Percentiles rank a stretch among this genome's conserved stretches.
phyloP scores from a whole-genome alignment of 2,888 invertebrate species.

The Acleris literana region DNA sequence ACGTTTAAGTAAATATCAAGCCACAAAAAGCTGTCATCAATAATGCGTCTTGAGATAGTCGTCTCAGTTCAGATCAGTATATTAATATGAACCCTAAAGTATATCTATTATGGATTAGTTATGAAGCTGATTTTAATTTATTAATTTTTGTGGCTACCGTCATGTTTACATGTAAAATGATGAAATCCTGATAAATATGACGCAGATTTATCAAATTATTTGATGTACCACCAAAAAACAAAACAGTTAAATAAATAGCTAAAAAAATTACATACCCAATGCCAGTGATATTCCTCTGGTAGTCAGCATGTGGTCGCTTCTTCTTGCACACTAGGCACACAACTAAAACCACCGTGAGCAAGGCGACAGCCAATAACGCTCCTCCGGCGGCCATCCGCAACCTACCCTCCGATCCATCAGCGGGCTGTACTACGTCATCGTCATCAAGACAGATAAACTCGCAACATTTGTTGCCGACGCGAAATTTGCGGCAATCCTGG shows the following conservation, averaged over 20 bases:
- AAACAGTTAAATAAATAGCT: not conserved
- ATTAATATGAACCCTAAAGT: too few species aligned
- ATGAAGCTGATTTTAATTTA: too few species aligned
- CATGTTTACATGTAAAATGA: too few species aligned
- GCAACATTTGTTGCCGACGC: slow-evolving; percentile 92
- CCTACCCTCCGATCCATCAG: slow-evolving; percentile 83
- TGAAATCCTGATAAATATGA: too few species aligned
- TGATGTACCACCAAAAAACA: too few species aligned
- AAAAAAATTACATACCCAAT: slow-evolving; percentile 79
- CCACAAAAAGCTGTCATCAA: too few species aligned
- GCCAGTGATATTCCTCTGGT: slow-evolving; percentile 90
- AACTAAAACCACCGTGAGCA: slow-evolving; percentile 91
- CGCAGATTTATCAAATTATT: too few species aligned
- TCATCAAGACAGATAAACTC: slow-evolving; percentile 94
- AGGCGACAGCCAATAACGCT: slow-evolving; percentile 92
- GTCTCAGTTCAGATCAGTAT: too few species aligned
- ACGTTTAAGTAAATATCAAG: too few species aligned
- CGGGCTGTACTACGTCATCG: slow-evolving; percentile 88
- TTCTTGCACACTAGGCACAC: slow-evolving; percentile 92
- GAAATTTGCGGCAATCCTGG: slow-evolving; percentile 92
- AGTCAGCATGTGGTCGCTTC: slow-evolving; percentile 87
- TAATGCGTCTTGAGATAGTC: too few species aligned
- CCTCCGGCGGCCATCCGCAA: slow-evolving; percentile 86
- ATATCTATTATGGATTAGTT: too few species aligned
- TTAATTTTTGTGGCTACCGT: too few species aligned